phyloP scores from a whole-genome alignment of 2,888 invertebrate genomes.

The Eledone cirrhosa region DNA sequence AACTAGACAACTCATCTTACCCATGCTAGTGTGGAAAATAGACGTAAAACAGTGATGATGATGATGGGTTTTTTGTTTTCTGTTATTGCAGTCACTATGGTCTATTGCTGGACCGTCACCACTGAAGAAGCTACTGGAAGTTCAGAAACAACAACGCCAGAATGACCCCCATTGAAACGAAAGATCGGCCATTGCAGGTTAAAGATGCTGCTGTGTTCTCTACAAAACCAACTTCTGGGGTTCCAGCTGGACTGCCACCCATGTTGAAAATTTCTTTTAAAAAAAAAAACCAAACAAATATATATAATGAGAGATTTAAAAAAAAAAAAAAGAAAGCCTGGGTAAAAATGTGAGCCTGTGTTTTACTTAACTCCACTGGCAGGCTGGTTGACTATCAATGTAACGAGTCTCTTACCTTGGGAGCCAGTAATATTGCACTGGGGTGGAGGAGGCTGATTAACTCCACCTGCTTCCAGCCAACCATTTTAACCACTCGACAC shows the following conservation, averaged over 20 bases:
- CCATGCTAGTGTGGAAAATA: too few relatives aligned
- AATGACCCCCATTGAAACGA: conserved; percentile 63
- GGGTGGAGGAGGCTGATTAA: conserved; percentile 8
- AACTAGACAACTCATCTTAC: too few relatives aligned
- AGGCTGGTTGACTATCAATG: not conserved
- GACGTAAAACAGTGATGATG: too few relatives aligned
- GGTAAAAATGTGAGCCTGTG: too few relatives aligned
- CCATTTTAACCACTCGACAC: too few relatives aligned
- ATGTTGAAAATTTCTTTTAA: too few relatives aligned
- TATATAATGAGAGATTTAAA: too few relatives aligned
- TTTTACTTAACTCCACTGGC: conserved; percentile 7
- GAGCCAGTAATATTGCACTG: not conserved
- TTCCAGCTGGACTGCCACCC: conserved; percentile 15
- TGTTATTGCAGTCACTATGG: conserved; percentile 76
- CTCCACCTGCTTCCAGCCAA: conserved; percentile 24
- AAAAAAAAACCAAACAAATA: too few relatives aligned
- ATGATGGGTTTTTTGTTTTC: not conserved
- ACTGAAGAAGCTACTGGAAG: conserved; percentile 80
- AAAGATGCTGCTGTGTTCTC: conserved; percentile 24
- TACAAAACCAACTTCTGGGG: conserved; percentile 20
- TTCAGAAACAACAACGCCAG: conserved; percentile 73
- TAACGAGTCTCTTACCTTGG: not conserved
- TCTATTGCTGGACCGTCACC: conserved; percentile 79
- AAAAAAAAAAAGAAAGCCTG: not conserved
- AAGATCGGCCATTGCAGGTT: conserved; percentile 14